These are phyloP conservation scores for Teleopsis dalmanni DNA, from an alignment of 1,140 invertebrate genomes.

Conservation along the genomic window DNA sequence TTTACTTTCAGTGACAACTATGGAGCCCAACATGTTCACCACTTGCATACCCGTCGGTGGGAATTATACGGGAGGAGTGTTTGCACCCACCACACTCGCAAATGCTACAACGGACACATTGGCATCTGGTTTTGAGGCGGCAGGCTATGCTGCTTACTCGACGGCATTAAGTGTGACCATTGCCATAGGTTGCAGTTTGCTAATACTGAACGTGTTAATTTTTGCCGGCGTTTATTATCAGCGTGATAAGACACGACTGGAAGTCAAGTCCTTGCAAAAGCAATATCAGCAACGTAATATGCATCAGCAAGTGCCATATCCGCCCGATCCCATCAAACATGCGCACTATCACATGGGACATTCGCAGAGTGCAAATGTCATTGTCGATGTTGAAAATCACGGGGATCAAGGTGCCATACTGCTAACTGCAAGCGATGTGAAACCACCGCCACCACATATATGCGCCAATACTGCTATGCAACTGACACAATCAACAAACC, in stretches of 20 bases:
- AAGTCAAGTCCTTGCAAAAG: conserved; percentile 68
- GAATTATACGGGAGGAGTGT: conserved; percentile 43
- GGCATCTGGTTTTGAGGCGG: conserved; percentile 64
- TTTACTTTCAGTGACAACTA: conserved; percentile 47
- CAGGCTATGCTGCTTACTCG: conserved; percentile 79
- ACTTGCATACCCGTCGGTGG: conserved; percentile 49
- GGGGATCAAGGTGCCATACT: conserved; percentile 57
- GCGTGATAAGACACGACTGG: conserved; percentile 71
- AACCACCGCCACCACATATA: conserved; percentile 38
- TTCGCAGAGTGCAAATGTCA: conserved; percentile 62
- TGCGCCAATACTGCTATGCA: conserved; percentile 42
- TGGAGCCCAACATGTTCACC: conserved; percentile 50
- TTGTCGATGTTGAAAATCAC: conserved; percentile 73
- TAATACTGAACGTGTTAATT: conserved; percentile 88
- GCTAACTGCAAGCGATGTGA: conserved; percentile 45
- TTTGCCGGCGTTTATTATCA: conserved; percentile 93
- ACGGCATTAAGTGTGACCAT: conserved; percentile 86
- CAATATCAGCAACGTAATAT: conserved; percentile 58
- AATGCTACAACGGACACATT: conserved; percentile 62
- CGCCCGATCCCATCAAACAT: conserved; percentile 61
- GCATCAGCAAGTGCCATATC: conserved; percentile 62
- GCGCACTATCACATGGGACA: conserved; percentile 60
- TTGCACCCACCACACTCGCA: conserved; percentile 18
- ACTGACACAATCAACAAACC: conserved; percentile 22
- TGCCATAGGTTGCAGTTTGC: conserved; percentile 82